Conservation (phyloP, 1,140 invertebrate species). For the Pseudomyrmex gracilis region DNA sequence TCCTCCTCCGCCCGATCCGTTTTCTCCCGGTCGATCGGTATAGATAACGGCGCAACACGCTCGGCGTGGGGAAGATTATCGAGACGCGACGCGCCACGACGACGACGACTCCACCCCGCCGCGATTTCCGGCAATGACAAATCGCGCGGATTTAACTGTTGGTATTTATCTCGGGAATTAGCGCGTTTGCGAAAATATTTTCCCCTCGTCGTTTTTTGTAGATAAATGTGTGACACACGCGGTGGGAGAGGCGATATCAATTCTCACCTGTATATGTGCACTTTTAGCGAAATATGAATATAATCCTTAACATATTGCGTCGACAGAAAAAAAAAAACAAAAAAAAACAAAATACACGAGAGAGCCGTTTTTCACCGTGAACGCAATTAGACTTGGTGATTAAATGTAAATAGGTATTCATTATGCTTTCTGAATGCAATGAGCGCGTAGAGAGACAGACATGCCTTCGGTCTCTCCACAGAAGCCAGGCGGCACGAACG, state of each 20-base stretch:
- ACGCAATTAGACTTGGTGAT: slow-evolving; percentile 16
- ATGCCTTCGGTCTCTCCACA: slow-evolving; percentile 8
- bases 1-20: not conserved
- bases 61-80: slow-evolving; percentile 2
- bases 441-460: not conserved
- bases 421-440: slow-evolving; percentile 17
- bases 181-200: slow-evolving; percentile 50
- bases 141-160: slow-evolving; percentile 49
- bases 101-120: not conserved
- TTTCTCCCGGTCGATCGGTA: slow-evolving; percentile 29
- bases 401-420: slow-evolving; percentile 20
- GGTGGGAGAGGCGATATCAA: slow-evolving; percentile 21
- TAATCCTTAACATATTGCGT: slow-evolving; percentile 33
- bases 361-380: not conserved
- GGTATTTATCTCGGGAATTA: slow-evolving; percentile 57
- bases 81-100: not conserved
- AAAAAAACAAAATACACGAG: not conserved
- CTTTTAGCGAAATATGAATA: slow-evolving; percentile 8
- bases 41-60: not conserved
- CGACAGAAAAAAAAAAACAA: slow-evolving; percentile 17
- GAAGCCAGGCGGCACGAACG: slow-evolving; percentile 8
- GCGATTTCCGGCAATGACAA: slow-evolving; percentile 38
- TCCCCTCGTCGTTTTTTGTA: slow-evolving; percentile 21
- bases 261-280: not conserved
- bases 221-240: slow-evolving; percentile 40